phyloP scores from a whole-genome alignment of 92 coral and sea anemone species.

The Actinernus sp. region DNA sequence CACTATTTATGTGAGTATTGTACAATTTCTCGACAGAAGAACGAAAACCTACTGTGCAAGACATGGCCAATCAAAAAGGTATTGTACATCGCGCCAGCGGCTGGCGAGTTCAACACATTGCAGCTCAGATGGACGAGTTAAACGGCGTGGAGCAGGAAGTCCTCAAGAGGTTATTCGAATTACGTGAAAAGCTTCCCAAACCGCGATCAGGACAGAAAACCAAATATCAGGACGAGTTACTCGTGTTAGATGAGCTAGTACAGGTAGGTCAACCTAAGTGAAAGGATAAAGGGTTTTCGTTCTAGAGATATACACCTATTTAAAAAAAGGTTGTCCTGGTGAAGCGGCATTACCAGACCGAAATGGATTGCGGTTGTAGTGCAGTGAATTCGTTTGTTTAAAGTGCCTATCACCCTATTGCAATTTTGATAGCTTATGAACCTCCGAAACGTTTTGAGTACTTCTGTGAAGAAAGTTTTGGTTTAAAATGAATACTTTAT shows the following conservation, averaged over 20 bases:
- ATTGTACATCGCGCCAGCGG: slow-evolving; percentile 92
- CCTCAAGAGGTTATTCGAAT: slow-evolving; percentile 84
- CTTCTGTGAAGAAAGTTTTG: too few species aligned
- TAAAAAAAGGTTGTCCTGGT: too few species aligned
- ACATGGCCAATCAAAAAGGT: slow-evolving; percentile 92
- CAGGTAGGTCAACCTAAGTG: slow-evolving; percentile 83
- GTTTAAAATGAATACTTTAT: too few species aligned
- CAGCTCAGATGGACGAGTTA: slow-evolving; percentile 97
- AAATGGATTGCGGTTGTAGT: too few species aligned
- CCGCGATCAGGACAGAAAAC: slow-evolving; percentile 95
- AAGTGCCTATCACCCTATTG: too few species aligned
- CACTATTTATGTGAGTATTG: too few species aligned
- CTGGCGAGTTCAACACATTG: slow-evolving; percentile 97
- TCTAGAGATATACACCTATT: too few species aligned
- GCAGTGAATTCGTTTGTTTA: too few species aligned
- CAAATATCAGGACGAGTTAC: slow-evolving; percentile 89
- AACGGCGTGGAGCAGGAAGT: slow-evolving; percentile 92
- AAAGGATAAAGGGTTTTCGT: too few species aligned
- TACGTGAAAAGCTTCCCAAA: slow-evolving; percentile 90
- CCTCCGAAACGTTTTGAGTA: too few species aligned
- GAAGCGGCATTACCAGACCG: too few species aligned
- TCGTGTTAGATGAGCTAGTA: slow-evolving; percentile 92
- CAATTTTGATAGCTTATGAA: too few species aligned
- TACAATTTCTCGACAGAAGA: slow-evolving; percentile 66
- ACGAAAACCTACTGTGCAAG: slow-evolving; percentile 95